A percentile compares a stretch with the other conserved stretches of the same genome.
These are phyloP conservation scores for Mellilla xanthometata DNA, from an alignment of 2,888 invertebrate species.

Conservation along the genomic window DNA sequence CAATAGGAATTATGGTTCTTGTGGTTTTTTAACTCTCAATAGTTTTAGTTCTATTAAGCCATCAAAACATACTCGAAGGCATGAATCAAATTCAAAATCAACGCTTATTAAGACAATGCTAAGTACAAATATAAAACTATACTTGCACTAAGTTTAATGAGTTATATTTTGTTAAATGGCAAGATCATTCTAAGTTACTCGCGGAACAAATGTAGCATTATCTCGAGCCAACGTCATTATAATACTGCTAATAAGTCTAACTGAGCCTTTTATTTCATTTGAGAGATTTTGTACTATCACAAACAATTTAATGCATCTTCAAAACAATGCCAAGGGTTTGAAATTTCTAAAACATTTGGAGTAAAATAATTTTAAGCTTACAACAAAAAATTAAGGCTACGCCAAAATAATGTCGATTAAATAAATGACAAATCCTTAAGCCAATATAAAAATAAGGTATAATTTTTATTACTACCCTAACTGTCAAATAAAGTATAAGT, in stretches of 20 bases:
- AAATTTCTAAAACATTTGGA: conserved; percentile 15
- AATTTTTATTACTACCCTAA: conserved; percentile 51
- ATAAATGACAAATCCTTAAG: conserved; percentile 36
- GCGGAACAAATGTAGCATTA: conserved; percentile 40
- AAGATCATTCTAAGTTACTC: conserved; percentile 20
- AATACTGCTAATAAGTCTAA: conserved; percentile 63
- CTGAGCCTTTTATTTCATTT: conserved; percentile 43
- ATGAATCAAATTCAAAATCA: too few relatives aligned
- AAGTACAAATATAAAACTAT: too few relatives aligned
- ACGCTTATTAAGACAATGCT: too few relatives aligned
- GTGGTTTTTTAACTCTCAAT: too few relatives aligned
- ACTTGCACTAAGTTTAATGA: background rate
- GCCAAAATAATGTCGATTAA: conserved; percentile 50
- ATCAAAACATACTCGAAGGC: too few relatives aligned
- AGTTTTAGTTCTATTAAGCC: too few relatives aligned
- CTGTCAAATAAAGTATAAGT: conserved; percentile 52
- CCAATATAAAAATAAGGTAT: conserved; percentile 24
- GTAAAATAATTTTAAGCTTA: conserved; percentile 38
- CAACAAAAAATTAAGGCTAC: conserved; percentile 56
- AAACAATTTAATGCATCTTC: conserved; percentile 36
- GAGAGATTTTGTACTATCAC: conserved; percentile 68
- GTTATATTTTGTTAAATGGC: conserved; percentile 23
- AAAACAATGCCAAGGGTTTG: conserved; percentile 29
- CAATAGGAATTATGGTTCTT: too few relatives aligned
- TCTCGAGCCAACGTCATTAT: conserved; percentile 30